Percentiles rank a stretch among this genome's conserved stretches.
These are phyloP conservation scores for Campoletis sonorensis DNA, from an alignment of 1,140 invertebrate genomes.

Conservation along the genomic window DNA sequence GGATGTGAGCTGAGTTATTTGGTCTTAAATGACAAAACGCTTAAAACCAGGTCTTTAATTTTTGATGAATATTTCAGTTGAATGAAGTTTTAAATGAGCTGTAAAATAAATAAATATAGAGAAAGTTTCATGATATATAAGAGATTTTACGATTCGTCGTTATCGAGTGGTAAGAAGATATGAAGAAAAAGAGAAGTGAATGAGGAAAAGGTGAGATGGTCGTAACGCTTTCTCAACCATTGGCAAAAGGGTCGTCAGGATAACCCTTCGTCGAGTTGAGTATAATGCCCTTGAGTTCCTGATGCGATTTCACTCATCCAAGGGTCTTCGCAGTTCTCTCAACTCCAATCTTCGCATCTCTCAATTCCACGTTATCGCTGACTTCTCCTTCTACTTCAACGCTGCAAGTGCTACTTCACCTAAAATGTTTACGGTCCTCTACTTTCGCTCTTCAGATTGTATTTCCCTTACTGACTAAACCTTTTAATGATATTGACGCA, in stretches of 20 bases:
- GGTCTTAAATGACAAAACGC: too few relatives aligned
- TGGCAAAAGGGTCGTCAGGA: not conserved
- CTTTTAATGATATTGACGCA: conserved; percentile 28
- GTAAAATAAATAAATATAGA: not conserved
- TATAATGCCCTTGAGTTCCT: conserved; percentile 1
- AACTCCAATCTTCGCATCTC: conserved; percentile 14
- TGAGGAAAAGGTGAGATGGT: conserved; percentile 1
- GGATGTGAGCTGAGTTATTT: too few relatives aligned
- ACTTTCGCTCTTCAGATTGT: conserved; percentile 3
- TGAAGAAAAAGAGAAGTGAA: not conserved
- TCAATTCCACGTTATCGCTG: conserved; percentile 14
- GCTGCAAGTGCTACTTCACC: conserved; percentile 1
- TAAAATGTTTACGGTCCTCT: conserved; percentile 36
- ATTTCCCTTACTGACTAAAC: not conserved
- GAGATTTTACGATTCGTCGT: not conserved
- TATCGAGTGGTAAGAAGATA: not conserved
- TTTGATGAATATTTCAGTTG: too few relatives aligned
- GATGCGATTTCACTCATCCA: conserved; percentile 28
- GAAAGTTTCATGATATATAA: not conserved
- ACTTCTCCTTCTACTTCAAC: conserved; percentile 13
- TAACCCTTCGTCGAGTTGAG: conserved; percentile 19
- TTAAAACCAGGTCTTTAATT: too few relatives aligned
- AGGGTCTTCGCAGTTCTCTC: conserved; percentile 8
- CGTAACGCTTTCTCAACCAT: conserved; percentile 5
- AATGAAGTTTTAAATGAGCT: not conserved